phyloP scores from a whole-genome alignment of 2,113 vertebrate genomes.

The Danio rerio region DNA sequence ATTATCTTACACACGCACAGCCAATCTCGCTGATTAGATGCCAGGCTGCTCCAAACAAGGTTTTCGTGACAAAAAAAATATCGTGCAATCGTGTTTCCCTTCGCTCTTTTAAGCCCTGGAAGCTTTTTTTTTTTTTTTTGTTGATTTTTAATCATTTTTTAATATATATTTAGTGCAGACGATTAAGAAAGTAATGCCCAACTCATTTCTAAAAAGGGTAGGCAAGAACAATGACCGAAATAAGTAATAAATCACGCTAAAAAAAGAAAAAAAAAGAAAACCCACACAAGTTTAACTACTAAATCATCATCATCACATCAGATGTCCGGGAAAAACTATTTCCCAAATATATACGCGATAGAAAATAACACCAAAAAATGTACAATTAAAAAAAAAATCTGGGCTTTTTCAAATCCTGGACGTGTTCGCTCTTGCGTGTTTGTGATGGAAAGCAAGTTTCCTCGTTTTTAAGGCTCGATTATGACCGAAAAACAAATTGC shows the following conservation, averaged over 20 bases:
- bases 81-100: conserved; percentile 90
- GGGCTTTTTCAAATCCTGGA: conserved; percentile 86
- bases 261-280: conserved; percentile 80
- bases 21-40: conserved; percentile 90
- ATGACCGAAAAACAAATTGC: conserved; percentile 79
- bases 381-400: conserved; percentile 85
- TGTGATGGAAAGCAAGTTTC: conserved; percentile 84
- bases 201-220: conserved; percentile 89
- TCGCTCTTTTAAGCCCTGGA: conserved; percentile 93
- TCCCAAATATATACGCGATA: conserved; percentile 81
- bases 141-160: conserved; percentile 69
- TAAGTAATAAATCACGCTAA: conserved; percentile 59
- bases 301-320: conserved; percentile 87
- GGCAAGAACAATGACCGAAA: conserved; percentile 69
- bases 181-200: conserved; percentile 98
- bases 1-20: conserved; percentile 83
- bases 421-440: conserved; percentile 79
- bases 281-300: conserved; percentile 87
- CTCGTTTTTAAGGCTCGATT: conserved; percentile 90
- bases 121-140: conserved; percentile 82
- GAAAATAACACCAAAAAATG: conserved; percentile 88
- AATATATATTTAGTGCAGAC: conserved; percentile 93
- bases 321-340: conserved; percentile 83
- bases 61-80: conserved; percentile 91
- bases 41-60: conserved; percentile 84